A percentile compares a stretch with the other conserved stretches of the same genome.
Evolutionary conservation across 2,888 invertebrate species (phyloP).

Genomic region (Eurytoma adleriae): DNA sequence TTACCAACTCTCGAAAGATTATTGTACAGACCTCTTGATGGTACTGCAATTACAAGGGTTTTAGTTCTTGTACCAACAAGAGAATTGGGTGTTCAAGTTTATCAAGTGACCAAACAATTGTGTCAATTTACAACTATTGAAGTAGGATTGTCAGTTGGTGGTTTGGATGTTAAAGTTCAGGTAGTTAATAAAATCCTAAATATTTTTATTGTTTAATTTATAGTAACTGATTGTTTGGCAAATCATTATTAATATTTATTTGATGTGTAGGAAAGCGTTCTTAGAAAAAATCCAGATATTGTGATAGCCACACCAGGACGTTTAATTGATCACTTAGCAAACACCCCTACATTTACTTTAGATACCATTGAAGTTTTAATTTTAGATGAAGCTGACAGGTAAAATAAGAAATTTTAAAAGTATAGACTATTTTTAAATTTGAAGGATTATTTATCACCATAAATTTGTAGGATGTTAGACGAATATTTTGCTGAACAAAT

Average conservation of each 20-base stretch:
- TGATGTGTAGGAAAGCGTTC: slow-evolving; percentile 82
- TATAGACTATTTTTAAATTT: neutral
- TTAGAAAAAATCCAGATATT: slow-evolving; percentile 94
- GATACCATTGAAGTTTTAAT: slow-evolving; percentile 93
- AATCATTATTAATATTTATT: slow-evolving; percentile 32
- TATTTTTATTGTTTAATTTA: slow-evolving; percentile 10
- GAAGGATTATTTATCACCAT: slow-evolving; percentile 4
- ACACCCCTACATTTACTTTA: slow-evolving; percentile 94
- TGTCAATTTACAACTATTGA: slow-evolving; percentile 91
- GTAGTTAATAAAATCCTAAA: slow-evolving; percentile 61
- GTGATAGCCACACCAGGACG: slow-evolving; percentile 99
- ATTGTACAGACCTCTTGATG: slow-evolving; percentile 88
- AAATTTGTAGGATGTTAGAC: slow-evolving; percentile 89
- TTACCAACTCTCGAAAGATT: slow-evolving; percentile 96
- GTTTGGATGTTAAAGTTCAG: slow-evolving; percentile 87
- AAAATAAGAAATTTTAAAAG: slow-evolving; percentile 25
- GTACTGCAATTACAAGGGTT: slow-evolving; percentile 86
- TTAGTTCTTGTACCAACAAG: slow-evolving; percentile 97
- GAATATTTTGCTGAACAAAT: slow-evolving; percentile 99
- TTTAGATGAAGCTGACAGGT: slow-evolving; percentile 87
- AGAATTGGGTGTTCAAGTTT: slow-evolving; percentile 98
- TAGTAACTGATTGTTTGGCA: slow-evolving; percentile 25
- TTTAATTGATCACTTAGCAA: slow-evolving; percentile 96
- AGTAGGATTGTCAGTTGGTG: slow-evolving; percentile 91
- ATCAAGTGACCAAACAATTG: slow-evolving; percentile 93